Conservation (phyloP, 2,797 vertebrate genomes). For the Trematomus bernacchii region DNA sequence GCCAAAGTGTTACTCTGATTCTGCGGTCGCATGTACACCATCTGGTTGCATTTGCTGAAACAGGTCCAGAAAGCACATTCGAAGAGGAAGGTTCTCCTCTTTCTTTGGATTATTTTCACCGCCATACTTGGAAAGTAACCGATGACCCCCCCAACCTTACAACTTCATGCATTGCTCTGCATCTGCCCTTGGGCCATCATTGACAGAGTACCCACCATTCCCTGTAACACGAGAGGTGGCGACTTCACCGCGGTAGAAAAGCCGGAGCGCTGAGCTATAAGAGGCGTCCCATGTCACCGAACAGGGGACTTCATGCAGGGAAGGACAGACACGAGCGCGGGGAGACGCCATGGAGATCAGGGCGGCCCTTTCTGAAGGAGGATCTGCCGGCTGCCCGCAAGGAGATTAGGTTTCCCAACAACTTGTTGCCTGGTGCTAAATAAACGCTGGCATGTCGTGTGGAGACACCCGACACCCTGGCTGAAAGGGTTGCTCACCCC, state of each 20-base stretch:
- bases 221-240: conserved; percentile 70
- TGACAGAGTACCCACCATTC: conserved; percentile 57
- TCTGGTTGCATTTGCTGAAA: conserved; percentile 50
- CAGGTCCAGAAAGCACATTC: conserved; percentile 38
- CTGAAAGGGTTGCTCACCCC: conserved; percentile 77
- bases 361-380: conserved; percentile 64
- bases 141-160: conserved; percentile 36
- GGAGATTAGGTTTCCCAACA: conserved; percentile 79
- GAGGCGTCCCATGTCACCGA: conserved; percentile 59
- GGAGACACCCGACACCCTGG: conserved; percentile 78
- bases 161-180: conserved; percentile 55
- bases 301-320: conserved; percentile 55
- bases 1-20: conserved; percentile 30
- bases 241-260: conserved; percentile 43
- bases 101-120: conserved; percentile 69
- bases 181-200: conserved; percentile 73
- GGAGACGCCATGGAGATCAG: conserved; percentile 69
- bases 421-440: conserved; percentile 85
- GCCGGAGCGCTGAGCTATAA: conserved; percentile 60
- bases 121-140: conserved; percentile 58
- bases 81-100: conserved; percentile 45
- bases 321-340: conserved; percentile 66
- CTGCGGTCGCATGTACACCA: conserved; percentile 25
- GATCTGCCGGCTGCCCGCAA: conserved; percentile 63
- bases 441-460: conserved; percentile 84